Evolutionary conservation across 2,888 invertebrate species (phyloP), one percentile per base, ranked within the genome.

Genomic region (Callimorpha dominula): DNA sequence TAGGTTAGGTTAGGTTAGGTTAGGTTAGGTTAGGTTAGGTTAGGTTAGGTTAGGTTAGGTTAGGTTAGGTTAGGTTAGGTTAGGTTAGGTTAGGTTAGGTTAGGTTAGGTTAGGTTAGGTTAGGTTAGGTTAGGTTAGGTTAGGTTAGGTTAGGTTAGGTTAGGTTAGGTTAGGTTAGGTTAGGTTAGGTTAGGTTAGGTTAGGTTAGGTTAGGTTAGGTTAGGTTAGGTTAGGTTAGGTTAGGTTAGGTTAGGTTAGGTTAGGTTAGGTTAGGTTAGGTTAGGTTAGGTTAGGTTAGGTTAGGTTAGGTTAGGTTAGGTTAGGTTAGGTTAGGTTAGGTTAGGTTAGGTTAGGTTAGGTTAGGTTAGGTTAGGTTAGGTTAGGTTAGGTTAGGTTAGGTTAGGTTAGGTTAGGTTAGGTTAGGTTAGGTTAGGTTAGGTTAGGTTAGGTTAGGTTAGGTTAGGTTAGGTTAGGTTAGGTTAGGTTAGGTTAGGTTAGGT

Each of bases 171-270:
- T 64, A 64, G 64, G 64, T 64, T 64, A 64, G 64, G 64, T 66
- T 66, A 66, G 66, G 66, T 66, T 66, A 66, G 66, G 66, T 66
- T 66, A 66, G 66, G 66, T 66, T 66, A 66, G 66, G 66, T 66
- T 66, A 66, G 66, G 66, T 66, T 66, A 66, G 66, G 66, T 66
- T 66, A 66, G 66, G 66, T 66, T 66, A 66, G 66, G 66, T 66
- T 66, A 66, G 66, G 66, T 66, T 66, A 66, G 66, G 66, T 66
- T 66, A 66, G 66, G 66, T 66, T 66, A 66, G 66, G 66, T 66
- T 66, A 66, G 66, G 66, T 66, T 66, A 66, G 66, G 66, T 66
- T 66, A 66, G 66, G 66, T 66, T 66, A 66, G 66, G 66, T 66
- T 66, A 66, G 66, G 66, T 66, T 66, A 66, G 66, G 66, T 66